Evolutionary conservation across 2,888 invertebrate species (phyloP).

Genomic region (Parnassius glacialis): DNA sequence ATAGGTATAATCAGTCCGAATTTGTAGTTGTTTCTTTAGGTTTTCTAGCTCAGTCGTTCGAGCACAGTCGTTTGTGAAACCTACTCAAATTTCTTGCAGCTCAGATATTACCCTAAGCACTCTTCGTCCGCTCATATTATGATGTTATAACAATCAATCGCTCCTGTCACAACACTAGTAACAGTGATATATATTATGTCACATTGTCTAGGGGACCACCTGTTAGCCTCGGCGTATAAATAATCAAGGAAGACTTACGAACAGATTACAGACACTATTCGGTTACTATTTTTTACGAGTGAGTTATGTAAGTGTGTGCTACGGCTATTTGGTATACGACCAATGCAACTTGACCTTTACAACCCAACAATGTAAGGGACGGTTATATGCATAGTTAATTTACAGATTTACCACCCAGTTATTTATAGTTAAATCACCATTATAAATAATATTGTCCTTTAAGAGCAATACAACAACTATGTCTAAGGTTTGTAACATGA

Average conservation of each 20-base stretch:
- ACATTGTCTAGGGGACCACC: constrained; percentile 12
- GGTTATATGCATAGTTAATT: constrained; percentile 7
- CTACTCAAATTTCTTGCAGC: no score
- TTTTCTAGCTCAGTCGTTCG: no score
- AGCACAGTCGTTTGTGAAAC: no score
- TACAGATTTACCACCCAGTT: constrained; percentile 5
- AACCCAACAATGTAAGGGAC: constrained; percentile 11
- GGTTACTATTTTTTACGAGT: constrained; percentile 16
- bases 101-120: no score
- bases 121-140: not conserved
- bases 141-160: constrained; percentile 9
- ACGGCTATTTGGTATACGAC: constrained; percentile 12
- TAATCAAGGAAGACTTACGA: constrained; percentile 9
- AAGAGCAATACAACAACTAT: no score
- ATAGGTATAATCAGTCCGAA: no score
- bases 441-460: no score
- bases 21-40: no score
- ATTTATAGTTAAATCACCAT: no score
- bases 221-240: constrained; percentile 6
- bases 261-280: constrained; percentile 13
- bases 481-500: no score
- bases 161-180: constrained; percentile 12
- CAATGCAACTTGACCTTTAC: constrained; percentile 16
- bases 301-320: constrained; percentile 10
- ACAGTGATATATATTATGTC: constrained; percentile 8